Base-by-base conservation (phyloP, 2,888 invertebrate species). In the Neuroscelio doddi region DNA sequence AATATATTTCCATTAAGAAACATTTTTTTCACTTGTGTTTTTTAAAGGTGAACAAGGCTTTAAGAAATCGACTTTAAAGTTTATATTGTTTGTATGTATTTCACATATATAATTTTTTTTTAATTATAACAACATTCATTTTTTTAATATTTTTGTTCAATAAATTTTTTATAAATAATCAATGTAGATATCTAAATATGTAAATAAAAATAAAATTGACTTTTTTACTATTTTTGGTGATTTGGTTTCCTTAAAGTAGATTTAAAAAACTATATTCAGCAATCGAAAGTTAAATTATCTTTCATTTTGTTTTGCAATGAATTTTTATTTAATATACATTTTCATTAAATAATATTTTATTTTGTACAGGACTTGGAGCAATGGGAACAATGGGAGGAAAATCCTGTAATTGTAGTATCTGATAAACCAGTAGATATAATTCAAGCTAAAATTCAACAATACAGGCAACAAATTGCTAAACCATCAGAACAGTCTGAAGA, bases 351-450 rank as follows among this genome's bases (percentile, higher is more conserved):
- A n/a, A 32, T 49, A n/a, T 46, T 34, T 44, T 17, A 36, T 26
- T 55, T 36, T 9, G 1, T 29, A 9, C 39, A 79, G 80, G 85
- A 86, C 39, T 68, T 79, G 3, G 84, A 85, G 52, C 85, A 87
- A 70, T 90, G 90, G 90, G 87, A 87, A 67, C 87, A 87, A 10
- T 90, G 90, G 90, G 89, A 89, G 63, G 89, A 89, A 63, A 85
- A 85, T 71, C 86, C 86, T 4, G 83, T 85, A 0, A 79, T 79
- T 12, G 79, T 82, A 14, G 74, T 82, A 1, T 67, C 82, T 17
- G 77, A 82, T 39, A 84, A 81, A 61, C 86, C 87, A 3, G 56
- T 76, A 2, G 83, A 79, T 68, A 86, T 87, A 1, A 85, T 90
- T 17, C 89, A 90, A 72, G 88, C 89, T 70, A 89, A 90, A 75